Base-by-base conservation (phyloP, 2,113 vertebrate species). In the Nettapus auritus region DNA sequence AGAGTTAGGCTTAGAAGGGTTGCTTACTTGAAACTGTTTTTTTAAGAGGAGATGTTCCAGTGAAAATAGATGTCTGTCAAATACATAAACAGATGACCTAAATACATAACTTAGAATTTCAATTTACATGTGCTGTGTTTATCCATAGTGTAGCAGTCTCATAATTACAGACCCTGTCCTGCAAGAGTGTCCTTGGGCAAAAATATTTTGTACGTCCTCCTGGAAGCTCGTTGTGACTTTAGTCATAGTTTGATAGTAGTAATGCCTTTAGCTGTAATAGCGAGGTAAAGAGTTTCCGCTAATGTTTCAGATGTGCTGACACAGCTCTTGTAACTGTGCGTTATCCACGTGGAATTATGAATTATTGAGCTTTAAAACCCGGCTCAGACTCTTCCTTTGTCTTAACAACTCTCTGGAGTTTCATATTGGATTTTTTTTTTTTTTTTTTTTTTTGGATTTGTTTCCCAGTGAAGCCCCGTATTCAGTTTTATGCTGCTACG, bases 111-210 rank as follows among this genome's bases (percentile, higher is more conserved):
- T 94, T 57, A 15, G 0, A 10, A 70, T 82, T 92, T 93, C 42
- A 26, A 21, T 96, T 86, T 90, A 56, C 80, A 75, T 60, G 34
- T 60, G 57, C 53, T 87, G 34, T 81, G 66, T 93, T 91, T 93
- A 55, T 79, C 62, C 81, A 55, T 73, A 69, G 36, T 57, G 10
- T 33, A 76, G 73, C 77, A 66, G 6, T 92, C 88, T 66, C 77
- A 50, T 96, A 83, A 87, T 94, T 92, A 88, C 77, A 93, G 80
- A 73, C 57, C 57, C 57, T 87, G 52, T 93, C 76, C 73, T 89
- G 73, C 74, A 76, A 50, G 70, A 68, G 21, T 90, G 8, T 85
- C 86, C 90, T 84, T 84, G 52, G 66, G 73, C 76, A 89, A 90
- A 93, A 90, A 7, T 46, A 23, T 40, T 83, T 73, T 76, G 13